Conservation (phyloP, 2,888 invertebrate species). For the Myopa testacea region DNA sequence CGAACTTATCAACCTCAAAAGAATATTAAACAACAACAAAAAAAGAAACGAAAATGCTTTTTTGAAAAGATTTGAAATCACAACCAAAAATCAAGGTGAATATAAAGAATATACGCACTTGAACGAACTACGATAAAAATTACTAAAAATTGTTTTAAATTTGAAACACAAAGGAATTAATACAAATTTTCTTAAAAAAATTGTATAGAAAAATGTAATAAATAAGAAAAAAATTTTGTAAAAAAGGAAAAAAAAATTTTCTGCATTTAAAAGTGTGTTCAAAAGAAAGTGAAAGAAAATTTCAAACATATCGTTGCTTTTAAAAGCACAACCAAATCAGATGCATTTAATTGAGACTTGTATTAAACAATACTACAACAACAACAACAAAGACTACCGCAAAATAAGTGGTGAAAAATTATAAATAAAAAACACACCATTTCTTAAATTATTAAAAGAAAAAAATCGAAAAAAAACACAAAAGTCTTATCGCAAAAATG, state of each 20-base stretch:
- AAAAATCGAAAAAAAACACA: no score
- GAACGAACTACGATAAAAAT: no score
- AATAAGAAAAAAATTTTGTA: not conserved
- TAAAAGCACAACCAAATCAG: not conserved
- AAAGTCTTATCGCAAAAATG: no score
- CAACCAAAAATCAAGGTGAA: not conserved
- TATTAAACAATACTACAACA: not conserved
- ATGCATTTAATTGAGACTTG: constrained; percentile 27
- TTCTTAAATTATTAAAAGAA: no score
- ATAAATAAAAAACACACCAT: no score
- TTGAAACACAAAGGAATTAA: not conserved
- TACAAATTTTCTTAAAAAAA: no score
- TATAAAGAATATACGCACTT: not conserved
- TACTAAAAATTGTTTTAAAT: no score
- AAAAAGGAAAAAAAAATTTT: not conserved
- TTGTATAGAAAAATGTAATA: no score
- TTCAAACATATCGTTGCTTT: constrained; percentile 32
- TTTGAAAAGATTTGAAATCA: no score
- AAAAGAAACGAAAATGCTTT: no score
- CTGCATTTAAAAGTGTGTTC: constrained; percentile 22
- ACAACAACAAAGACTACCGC: not conserved
- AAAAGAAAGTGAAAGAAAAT: constrained; percentile 2
- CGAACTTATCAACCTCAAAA: not conserved
- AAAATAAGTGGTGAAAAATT: not conserved
- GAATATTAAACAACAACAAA: not conserved